Base-by-base conservation (phyloP, 1,140 invertebrate genomes). In the Tetragnatha versicolor region DNA sequence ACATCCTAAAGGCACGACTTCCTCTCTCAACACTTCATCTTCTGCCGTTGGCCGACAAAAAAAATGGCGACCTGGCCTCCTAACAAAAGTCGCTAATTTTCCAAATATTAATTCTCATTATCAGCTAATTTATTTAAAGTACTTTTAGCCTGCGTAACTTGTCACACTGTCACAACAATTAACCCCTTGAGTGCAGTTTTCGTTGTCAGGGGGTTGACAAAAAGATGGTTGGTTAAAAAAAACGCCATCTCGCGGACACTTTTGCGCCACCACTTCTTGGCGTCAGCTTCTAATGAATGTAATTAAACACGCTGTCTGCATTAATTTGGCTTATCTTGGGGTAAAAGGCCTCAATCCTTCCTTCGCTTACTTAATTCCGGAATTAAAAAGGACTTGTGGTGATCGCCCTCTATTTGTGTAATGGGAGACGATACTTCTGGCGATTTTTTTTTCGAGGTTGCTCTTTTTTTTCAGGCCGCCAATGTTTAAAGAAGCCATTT, bases 21-120 rank as follows among this genome's bases (percentile, higher is more conserved):
- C n/a, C n/a, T n/a, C n/a, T n/a, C n/a, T 0, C 9, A 2, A 33
- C 5, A 33, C 0, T 58, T 33, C 2, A 20, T 20, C 9, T 17
- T 17, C 29, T 12, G 2, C 51, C 31, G 10, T 22, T 25, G 10
- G 10, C 6, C n/a, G 51, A 2, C 10, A 53, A 6, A 27, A 29
- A 2, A 9, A 3, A 27, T 22, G 17, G 4, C 27, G n/a, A 55
- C 5, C 0, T 55, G 27, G 14, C 27, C 33, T 53, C n/a, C 45
- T 47, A 65, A 77, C 61, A 77, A 66, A 77, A 45, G 61, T 39
- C 33, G 45, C 45, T 66, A 77, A 66, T 77, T 77, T 77, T 55
- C 73, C 55, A 77, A 77, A 77, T 77, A 77, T 77, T 77, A 77
- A 77, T 77, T 77, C 73, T 77, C 73, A 77, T 77, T 77, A 77